These are phyloP conservation scores for Hapalemur alaotrensis DNA, from an alignment of 2,797 vertebrate species.

Conservation along the genomic window DNA sequence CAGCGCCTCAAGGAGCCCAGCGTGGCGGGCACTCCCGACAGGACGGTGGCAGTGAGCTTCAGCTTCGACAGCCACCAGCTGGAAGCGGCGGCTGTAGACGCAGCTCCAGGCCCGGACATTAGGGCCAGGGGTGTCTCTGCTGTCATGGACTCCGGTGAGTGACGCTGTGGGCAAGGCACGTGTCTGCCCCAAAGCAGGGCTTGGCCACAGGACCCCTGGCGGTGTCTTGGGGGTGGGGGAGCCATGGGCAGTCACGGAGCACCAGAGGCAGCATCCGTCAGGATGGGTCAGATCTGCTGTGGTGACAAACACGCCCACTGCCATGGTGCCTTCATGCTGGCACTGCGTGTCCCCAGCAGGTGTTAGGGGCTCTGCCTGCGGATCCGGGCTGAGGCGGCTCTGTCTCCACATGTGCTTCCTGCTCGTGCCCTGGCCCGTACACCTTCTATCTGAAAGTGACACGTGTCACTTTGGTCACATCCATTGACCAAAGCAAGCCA, in stretches of 20 bases:
- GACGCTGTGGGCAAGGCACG: accelerated
- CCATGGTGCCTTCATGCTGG: accelerated
- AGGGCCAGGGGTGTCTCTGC: slow-evolving; percentile 89
- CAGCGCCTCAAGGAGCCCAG: slow-evolving; percentile 90
- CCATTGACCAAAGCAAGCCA: background rate
- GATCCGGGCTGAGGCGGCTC: background rate
- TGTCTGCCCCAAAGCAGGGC: too few relatives aligned
- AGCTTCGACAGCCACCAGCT: slow-evolving; percentile 95
- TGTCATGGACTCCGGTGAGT: slow-evolving; percentile 92
- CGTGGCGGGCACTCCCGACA: slow-evolving; percentile 84
- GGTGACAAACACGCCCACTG: accelerated
- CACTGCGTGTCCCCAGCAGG: background rate
- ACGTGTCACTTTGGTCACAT: background rate
- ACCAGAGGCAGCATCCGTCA: accelerated
- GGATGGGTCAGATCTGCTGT: background rate
- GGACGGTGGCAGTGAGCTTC: slow-evolving; percentile 93
- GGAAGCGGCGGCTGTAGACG: slow-evolving; percentile 91
- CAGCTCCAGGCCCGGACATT: slow-evolving; percentile 72
- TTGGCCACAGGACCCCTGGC: too few relatives aligned
- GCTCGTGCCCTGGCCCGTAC: too few relatives aligned
- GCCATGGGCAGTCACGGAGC: accelerated
- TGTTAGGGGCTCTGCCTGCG: too few relatives aligned
- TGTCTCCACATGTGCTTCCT: background rate
- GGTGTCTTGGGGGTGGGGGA: background rate
- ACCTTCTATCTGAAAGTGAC: background rate